Evolutionary conservation across 2,888 invertebrate species (phyloP).

Genomic region (Eustalomyia histrio): DNA sequence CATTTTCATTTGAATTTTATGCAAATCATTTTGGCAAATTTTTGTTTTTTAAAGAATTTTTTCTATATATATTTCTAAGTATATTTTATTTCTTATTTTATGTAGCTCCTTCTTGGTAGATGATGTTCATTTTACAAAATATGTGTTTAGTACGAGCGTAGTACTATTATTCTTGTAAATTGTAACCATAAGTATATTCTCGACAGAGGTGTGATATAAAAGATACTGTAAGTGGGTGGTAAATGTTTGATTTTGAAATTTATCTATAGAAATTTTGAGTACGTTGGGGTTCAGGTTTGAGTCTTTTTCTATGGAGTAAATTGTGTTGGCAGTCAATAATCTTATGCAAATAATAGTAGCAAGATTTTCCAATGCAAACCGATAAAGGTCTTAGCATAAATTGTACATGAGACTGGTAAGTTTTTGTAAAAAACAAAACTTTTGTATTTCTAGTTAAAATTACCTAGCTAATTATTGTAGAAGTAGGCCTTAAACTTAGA

Average conservation of each 20-base stretch:
- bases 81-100: neutral
- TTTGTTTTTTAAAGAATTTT: neutral
- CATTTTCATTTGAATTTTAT: conserved; percentile 65
- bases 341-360: conserved; percentile 51
- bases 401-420: too few species aligned
- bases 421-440: too few species aligned
- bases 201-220: neutral
- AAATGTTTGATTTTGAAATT: neutral
- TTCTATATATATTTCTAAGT: conserved; percentile 8
- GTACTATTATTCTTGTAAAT: conserved; percentile 15
- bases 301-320: conserved; percentile 6
- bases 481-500: too few species aligned
- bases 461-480: too few species aligned
- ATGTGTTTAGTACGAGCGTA: neutral
- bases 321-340: conserved; percentile 51
- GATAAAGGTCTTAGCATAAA: conserved; percentile 49
- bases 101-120: neutral
- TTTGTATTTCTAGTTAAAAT: too few species aligned
- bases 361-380: conserved; percentile 53
- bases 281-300: neutral
- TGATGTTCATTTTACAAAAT: conserved; percentile 39
- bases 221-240: neutral
- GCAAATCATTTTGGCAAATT: conserved; percentile 58
- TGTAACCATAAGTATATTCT: conserved; percentile 11
- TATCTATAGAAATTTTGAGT: neutral